Conservation (phyloP, 2,113 vertebrate genomes). For the Colinus virginianus region DNA sequence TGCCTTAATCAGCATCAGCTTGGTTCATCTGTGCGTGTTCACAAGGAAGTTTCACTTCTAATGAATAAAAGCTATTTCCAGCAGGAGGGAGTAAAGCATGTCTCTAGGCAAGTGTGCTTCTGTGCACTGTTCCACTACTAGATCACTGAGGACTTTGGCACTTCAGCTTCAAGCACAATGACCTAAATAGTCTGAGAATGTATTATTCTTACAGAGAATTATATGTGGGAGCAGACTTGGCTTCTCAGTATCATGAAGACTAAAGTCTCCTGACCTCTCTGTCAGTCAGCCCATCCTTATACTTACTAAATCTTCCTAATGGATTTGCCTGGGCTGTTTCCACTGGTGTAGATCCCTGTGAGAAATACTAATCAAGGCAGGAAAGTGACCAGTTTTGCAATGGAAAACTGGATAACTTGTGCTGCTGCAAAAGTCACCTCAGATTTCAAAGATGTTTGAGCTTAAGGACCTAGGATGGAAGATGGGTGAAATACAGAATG, state of each 20-base stretch:
- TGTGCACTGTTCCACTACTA: constrained; percentile 1
- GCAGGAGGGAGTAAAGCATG: background rate
- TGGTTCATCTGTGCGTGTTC: background rate
- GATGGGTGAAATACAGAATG: background rate
- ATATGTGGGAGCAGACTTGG: constrained; percentile 19
- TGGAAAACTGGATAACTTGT: background rate
- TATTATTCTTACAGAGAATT: constrained; percentile 37
- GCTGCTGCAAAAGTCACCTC: background rate
- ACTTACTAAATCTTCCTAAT: background rate
- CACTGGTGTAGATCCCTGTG: background rate
- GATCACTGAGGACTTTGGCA: background rate
- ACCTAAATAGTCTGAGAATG: constrained; percentile 69
- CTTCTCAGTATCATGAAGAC: background rate
- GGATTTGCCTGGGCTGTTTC: background rate
- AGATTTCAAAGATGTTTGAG: background rate
- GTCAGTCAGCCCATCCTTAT: background rate
- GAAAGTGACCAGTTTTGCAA: background rate
- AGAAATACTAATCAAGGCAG: background rate
- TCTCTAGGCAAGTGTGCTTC: background rate
- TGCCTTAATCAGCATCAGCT: background rate
- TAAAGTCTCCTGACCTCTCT: constrained; percentile 19
- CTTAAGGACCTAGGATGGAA: background rate
- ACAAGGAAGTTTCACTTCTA: background rate
- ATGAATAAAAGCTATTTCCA: background rate
- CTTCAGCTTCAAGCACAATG: constrained; percentile 43